Evolutionary conservation across 2,113 vertebrate genomes (phyloP).

Genomic region (Ammodytes marinus): DNA sequence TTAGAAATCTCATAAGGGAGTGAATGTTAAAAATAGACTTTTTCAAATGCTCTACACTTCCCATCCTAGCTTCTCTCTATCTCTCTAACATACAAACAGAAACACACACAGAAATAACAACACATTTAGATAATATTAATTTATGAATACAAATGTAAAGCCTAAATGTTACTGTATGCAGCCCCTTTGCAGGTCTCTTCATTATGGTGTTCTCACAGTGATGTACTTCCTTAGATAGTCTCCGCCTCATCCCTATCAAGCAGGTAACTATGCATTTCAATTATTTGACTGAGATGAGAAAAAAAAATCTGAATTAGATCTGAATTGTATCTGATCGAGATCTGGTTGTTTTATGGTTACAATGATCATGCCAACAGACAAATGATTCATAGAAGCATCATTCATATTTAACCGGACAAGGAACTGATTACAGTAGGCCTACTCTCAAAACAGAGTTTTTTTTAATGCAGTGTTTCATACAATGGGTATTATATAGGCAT

Average conservation of each 20-base stretch:
- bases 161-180: constrained; percentile 18
- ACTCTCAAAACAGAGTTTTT: neutral
- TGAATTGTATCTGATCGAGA: constrained; percentile 38
- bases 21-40: constrained; percentile 73
- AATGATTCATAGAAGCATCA: constrained; percentile 49
- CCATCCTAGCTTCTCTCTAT: constrained; percentile 46
- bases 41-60: constrained; percentile 71
- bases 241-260: constrained; percentile 27
- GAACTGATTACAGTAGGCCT: constrained; percentile 16
- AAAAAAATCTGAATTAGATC: constrained; percentile 18
- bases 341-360: constrained; percentile 35
- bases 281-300: constrained; percentile 6
- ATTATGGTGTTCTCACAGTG: constrained; percentile 34
- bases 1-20: constrained; percentile 69
- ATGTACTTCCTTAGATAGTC: constrained; percentile 33
- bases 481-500: neutral
- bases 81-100: constrained; percentile 30
- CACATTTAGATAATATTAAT: constrained; percentile 18
- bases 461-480: constrained; percentile 17
- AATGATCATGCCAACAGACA: constrained; percentile 13
- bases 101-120: constrained; percentile 41
- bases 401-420: constrained; percentile 46
- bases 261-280: constrained; percentile 39
- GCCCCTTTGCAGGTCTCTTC: constrained; percentile 26
- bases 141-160: constrained; percentile 20